A percentile compares a stretch with the other conserved stretches of the same genome.
phyloP scores from a whole-genome alignment of 2,888 invertebrate genomes.

The Drosophila helvetica region DNA sequence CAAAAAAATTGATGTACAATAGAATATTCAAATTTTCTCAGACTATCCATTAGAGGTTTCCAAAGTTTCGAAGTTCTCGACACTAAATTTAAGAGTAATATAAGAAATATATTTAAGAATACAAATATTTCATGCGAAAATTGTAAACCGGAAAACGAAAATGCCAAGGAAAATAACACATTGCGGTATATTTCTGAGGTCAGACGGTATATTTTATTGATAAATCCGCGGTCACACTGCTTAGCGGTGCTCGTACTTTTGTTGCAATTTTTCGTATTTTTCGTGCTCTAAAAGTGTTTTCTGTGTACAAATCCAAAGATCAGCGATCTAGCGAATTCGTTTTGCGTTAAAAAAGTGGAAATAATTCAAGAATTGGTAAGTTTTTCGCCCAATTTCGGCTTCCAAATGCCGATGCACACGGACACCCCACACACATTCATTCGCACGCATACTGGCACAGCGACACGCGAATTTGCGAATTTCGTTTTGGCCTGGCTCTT shows the following conservation, averaged over 20 bases:
- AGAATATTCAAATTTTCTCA: too few species aligned
- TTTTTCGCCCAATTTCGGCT: constrained; percentile 8
- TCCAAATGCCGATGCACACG: constrained; percentile 26
- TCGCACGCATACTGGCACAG: constrained; percentile 18
- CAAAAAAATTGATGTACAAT: too few species aligned
- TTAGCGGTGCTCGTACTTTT: constrained; percentile 20
- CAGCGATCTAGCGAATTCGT: neutral
- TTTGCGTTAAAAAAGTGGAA: constrained; percentile 23
- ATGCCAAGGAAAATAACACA: too few species aligned
- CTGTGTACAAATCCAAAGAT: neutral
- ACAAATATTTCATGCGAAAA: too few species aligned
- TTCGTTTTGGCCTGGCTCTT: constrained; percentile 29
- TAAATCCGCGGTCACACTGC: constrained; percentile 8
- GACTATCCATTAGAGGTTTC: too few species aligned
- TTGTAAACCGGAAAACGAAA: too few species aligned
- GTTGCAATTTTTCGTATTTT: constrained; percentile 18
- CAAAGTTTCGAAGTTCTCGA: too few species aligned
- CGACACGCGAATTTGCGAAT: constrained; percentile 61
- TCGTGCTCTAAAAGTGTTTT: constrained; percentile 4
- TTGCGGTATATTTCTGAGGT: too few species aligned
- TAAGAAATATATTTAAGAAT: too few species aligned
- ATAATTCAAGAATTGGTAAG: constrained; percentile 31
- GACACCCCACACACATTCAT: constrained; percentile 12
- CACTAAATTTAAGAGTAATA: too few species aligned
- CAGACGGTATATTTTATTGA: constrained; percentile 2